Evolutionary conservation across 2,797 vertebrate genomes (phyloP), one percentile per base, ranked within the genome.

Genomic region (Taenioides sp.): DNA sequence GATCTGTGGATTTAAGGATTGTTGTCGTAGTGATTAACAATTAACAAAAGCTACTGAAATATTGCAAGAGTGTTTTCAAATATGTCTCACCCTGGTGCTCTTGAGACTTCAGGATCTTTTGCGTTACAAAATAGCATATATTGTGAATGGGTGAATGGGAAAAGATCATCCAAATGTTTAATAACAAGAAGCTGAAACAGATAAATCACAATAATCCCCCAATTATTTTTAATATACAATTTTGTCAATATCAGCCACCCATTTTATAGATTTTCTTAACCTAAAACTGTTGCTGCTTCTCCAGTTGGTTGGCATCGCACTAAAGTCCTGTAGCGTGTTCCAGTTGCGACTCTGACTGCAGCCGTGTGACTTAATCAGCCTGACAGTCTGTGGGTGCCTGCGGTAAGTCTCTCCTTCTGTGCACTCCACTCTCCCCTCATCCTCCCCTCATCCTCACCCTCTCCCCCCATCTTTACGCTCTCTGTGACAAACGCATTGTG

Each of bases 311-410:
- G 66, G 81, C 85, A 84, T 87, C 84, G 79, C 75, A 71, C 75
- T 61, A 61, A 27, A 72, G 85, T 85, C 76, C 69, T 84, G 65
- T 77, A 79, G 80, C 89, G 88, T 84, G 90, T 88, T 89, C 86
- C 69, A 88, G 88, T 92, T 87, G 88, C 83, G 86, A 88, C 90
- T 91, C 92, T 91, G 85, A 91, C 88, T 93, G 91, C 87, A 86
- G 86, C 87, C 75, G 81, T 88, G 83, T 92, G 93, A 96, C 93
- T 95, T 96, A 96, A 95, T 93, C 95, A 94, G 93, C 83, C 94
- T 96, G 97, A 96, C 96, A 96, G 94, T 87, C 92, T 94, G 91
- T 90, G 86, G 94, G 92, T 94, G 96, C 96, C 95, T 90, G 80
- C 78, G 95, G 92, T 93, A 92, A 91, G 80, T 92, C 91, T 94